Conservation (phyloP, 2,888 invertebrate species). For the Tyria jacobaeae region DNA sequence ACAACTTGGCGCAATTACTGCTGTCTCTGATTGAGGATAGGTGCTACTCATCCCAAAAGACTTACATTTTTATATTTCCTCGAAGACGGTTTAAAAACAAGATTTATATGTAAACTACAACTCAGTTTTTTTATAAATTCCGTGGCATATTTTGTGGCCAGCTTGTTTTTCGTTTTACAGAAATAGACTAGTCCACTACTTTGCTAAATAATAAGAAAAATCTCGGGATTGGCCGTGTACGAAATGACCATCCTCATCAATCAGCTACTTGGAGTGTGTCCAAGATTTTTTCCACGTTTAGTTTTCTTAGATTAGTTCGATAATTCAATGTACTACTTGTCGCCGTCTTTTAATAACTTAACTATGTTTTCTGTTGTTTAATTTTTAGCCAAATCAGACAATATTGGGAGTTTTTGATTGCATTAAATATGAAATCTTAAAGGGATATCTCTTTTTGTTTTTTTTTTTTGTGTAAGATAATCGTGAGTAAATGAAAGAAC, state of each 20-base stretch:
- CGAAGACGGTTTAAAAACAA: background rate
- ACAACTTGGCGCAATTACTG: background rate
- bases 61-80: background rate
- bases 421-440: background rate
- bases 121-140: constrained; percentile 55
- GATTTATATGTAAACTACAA: background rate
- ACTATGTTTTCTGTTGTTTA: constrained; percentile 24
- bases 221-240: constrained; percentile 85
- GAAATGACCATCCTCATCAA: constrained; percentile 87
- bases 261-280: constrained; percentile 85
- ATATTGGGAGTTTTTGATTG: background rate
- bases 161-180: constrained; percentile 83
- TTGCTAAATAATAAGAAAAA: constrained; percentile 86
- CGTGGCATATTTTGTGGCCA: constrained; percentile 73
- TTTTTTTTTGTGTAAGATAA: background rate
- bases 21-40: background rate
- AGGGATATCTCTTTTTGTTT: background rate
- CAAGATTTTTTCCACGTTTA: constrained; percentile 86
- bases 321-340: constrained; percentile 77
- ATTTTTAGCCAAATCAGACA: background rate
- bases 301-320: constrained; percentile 83
- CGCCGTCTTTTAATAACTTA: constrained; percentile 49
- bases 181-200: constrained; percentile 84
- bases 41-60: background rate
- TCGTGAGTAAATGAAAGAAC: background rate